Evolutionary conservation across 2,797 vertebrate genomes (phyloP).

Genomic region (Vultur gryphus): DNA sequence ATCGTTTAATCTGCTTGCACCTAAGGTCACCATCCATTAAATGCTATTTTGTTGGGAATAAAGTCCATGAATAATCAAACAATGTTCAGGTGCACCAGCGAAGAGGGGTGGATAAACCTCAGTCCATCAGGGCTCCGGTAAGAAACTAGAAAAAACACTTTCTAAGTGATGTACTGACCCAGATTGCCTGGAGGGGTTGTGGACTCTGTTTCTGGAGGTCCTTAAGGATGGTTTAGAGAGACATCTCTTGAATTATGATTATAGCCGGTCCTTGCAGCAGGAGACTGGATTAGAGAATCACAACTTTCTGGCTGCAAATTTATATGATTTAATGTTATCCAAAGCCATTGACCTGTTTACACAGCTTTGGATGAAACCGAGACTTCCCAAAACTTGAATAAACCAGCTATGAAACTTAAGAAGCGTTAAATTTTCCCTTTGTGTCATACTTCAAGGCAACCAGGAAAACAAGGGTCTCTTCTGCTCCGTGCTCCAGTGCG

Average conservation of each 20-base stretch:
- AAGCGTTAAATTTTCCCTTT: neutral
- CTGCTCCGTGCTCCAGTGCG: fast-evolving
- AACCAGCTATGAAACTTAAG: neutral
- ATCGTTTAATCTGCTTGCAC: constrained; percentile 27
- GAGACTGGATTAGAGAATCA: neutral
- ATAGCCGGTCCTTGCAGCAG: neutral
- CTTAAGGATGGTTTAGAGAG: neutral
- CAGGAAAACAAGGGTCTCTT: neutral
- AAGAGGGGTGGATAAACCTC: neutral
- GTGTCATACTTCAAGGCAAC: neutral
- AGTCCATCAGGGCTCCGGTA: neutral
- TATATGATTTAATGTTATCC: neutral
- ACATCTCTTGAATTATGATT: neutral
- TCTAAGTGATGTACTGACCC: neutral
- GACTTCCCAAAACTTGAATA: neutral
- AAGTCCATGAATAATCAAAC: neutral
- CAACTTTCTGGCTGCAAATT: neutral
- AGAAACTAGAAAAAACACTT: neutral
- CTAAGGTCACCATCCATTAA: constrained; percentile 26
- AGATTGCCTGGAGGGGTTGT: neutral
- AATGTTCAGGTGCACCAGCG: neutral
- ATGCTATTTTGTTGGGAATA: neutral
- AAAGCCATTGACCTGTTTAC: neutral
- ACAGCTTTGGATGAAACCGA: neutral
- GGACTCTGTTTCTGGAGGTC: neutral